Evolutionary conservation across 2,113 vertebrate genomes (phyloP), one percentile per base, ranked within the genome.

Genomic region (Pholis gunnellus): DNA sequence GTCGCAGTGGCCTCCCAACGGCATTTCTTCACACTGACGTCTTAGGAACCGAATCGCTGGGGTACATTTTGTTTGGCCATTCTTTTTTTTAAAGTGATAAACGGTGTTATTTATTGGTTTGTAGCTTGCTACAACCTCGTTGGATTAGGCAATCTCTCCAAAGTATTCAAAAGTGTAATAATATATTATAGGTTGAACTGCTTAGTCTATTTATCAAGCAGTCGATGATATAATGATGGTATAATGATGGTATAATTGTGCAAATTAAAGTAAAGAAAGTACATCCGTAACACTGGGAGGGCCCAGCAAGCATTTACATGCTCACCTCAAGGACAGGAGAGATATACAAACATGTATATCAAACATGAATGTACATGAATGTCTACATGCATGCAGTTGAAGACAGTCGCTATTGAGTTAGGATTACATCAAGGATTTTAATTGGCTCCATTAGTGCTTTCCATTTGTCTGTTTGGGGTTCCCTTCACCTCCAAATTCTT

Each of bases 1-100:
- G 79, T 87, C 91, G 80, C 86, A 69, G 68, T 5, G 64, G 87
- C 77, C 78, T 67, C 65, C 25, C 78, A 59, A 15, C 31, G 75
- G 74, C 78, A n/a, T 71, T 76, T 75, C 64, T 86, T 66, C 84
- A 68, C 75, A 17, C 5, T 2, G 56, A n/a, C 80, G 48, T 56
- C n/a, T 72, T 31, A 2, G 3, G 72, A 27, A 72, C n/a, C 29
- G 50, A 2, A n/a, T 44, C 70, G 29, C 50, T 22, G 18, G 11
- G 69, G 25, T 29, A 14, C 27, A 25, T 36, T 54, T 40, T 14
- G 5, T 15, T 48, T 14, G 2, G 40, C 14, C 46, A 20, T 48
- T 76, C 6, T 31, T 65, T 67, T 64, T 66, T 2, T 46, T 40
- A 63, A 79, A n/a, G 63, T 29, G 13, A 1, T 25, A 25, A 40